Percentiles rank a stretch among this genome's conserved stretches.
Conservation (phyloP, 2,888 invertebrate species). For the Germaria angustata region DNA sequence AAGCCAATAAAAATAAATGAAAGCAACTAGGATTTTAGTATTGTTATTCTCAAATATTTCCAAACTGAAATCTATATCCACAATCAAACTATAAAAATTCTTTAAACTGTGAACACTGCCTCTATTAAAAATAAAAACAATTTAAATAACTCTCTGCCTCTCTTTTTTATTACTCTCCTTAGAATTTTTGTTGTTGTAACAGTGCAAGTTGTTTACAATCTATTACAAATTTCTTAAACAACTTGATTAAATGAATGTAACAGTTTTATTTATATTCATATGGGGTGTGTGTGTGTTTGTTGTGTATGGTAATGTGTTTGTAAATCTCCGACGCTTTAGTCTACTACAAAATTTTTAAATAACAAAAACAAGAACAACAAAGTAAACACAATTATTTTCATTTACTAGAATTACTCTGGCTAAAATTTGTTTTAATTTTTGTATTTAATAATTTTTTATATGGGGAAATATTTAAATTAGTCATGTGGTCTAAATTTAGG, state of each 20-base stretch:
- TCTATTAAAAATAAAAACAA: too few species aligned
- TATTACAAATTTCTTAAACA: constrained; percentile 37
- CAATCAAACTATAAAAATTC: too few species aligned
- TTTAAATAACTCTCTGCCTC: too few species aligned
- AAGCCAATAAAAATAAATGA: too few species aligned
- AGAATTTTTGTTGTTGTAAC: background rate
- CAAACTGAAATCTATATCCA: too few species aligned
- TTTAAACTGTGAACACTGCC: too few species aligned
- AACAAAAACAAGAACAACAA: background rate
- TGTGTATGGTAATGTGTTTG: background rate
- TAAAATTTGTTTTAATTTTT: background rate
- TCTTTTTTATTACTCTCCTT: background rate
- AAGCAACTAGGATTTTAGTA: too few species aligned
- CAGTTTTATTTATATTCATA: background rate
- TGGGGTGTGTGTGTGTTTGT: too few species aligned
- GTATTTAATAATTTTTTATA: constrained; percentile 1
- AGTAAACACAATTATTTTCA: constrained; percentile 21
- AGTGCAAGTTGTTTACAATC: constrained; percentile 43
- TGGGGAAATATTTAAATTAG: constrained; percentile 42
- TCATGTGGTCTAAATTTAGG: too few species aligned
- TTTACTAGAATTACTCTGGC: background rate
- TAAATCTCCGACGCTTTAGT: constrained; percentile 60
- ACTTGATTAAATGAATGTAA: background rate
- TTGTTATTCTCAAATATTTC: too few species aligned
- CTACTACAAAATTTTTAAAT: constrained; percentile 35